A percentile compares a stretch with the other conserved stretches of the same genome.
Evolutionary conservation across 2,113 vertebrate genomes (phyloP).

Genomic region (Delphinapterus leucas): DNA sequence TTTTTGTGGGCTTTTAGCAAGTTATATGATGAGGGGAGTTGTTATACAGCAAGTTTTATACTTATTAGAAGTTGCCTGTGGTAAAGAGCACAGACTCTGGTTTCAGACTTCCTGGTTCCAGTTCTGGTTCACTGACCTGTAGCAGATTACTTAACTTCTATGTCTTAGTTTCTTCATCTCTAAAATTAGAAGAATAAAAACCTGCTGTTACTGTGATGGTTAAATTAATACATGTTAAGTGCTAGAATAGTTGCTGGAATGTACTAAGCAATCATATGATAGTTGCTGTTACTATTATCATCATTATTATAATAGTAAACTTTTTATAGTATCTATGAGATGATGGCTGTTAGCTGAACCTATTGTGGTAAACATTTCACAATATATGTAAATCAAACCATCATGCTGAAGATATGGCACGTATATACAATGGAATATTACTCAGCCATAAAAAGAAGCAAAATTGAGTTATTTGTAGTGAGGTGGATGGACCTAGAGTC

Average conservation of each 20-base stretch:
- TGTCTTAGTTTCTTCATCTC: background rate
- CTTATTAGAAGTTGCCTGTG: background rate
- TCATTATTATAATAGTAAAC: background rate
- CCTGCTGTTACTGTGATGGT: background rate
- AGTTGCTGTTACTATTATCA: background rate
- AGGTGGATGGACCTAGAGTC: too few relatives aligned
- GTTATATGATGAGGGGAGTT: background rate
- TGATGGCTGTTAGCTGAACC: background rate
- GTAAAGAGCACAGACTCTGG: background rate
- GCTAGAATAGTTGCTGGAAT: background rate
- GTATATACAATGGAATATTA: too few relatives aligned
- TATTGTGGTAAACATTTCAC: background rate
- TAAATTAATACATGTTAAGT: background rate
- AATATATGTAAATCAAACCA: background rate
- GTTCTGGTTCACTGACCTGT: background rate
- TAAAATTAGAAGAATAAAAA: slow-evolving; percentile 14
- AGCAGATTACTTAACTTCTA: background rate
- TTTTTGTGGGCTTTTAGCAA: background rate
- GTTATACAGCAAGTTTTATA: background rate
- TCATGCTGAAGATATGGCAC: background rate
- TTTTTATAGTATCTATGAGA: background rate
- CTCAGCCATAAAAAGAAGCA: too few relatives aligned
- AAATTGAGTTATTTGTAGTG: too few relatives aligned
- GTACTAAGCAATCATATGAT: background rate
- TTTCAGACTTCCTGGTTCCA: slow-evolving; percentile 20